phyloP scores from a whole-genome alignment of 1,140 invertebrate species.

The Zaprionus nigranus region DNA sequence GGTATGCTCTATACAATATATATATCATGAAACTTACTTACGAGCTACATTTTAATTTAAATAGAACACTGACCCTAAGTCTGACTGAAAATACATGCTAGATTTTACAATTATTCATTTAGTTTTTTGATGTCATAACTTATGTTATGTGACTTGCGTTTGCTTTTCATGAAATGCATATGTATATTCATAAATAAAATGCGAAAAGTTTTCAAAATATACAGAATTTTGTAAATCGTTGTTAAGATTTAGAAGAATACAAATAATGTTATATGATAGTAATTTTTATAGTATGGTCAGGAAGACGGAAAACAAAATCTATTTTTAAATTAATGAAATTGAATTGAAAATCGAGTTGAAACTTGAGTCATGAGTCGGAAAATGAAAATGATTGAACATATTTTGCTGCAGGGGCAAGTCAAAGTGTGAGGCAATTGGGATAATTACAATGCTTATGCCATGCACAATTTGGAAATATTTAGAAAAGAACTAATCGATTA shows the following conservation, averaged over 20 bases:
- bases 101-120: conserved; percentile 29
- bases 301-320: neutral
- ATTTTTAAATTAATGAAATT: neutral
- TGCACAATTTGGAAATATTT: neutral
- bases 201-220: conserved; percentile 7
- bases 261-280: neutral
- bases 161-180: conserved; percentile 46
- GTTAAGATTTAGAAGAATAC: neutral
- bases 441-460: conserved; percentile 21
- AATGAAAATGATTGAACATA: neutral
- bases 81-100: conserved; percentile 55
- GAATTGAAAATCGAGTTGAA: neutral
- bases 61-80: conserved; percentile 57
- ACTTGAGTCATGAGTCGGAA: neutral
- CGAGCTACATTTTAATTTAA: conserved; percentile 56
- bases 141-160: conserved; percentile 60
- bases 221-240: neutral
- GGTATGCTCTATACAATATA: conserved; percentile 43
- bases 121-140: conserved; percentile 34
- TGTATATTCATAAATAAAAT: conserved; percentile 48
- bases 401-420: conserved; percentile 28
- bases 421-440: conserved; percentile 18
- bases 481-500: neutral
- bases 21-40: conserved; percentile 31
- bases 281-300: neutral